A percentile compares a stretch with the other conserved stretches of the same genome.
Evolutionary conservation across 2,888 invertebrate genomes (phyloP).

Genomic region (Selenia dentaria): DNA sequence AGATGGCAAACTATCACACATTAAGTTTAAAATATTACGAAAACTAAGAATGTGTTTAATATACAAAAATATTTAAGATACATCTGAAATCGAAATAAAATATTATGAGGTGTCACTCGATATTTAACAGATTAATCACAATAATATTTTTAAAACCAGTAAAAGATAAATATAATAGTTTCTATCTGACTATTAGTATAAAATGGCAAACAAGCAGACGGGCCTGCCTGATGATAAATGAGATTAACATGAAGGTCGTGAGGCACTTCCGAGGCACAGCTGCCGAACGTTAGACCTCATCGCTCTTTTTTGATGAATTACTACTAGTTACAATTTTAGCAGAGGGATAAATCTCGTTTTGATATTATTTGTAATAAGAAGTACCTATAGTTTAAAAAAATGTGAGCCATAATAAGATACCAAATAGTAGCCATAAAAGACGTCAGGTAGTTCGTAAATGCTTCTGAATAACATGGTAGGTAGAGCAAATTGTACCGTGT

Average conservation of each 20-base stretch:
- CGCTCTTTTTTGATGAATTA: slow-evolving; percentile 2
- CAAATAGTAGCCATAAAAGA: no score
- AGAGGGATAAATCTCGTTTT: neutral
- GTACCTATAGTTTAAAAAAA: no score
- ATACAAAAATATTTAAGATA: no score
- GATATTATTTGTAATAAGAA: neutral
- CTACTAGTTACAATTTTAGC: neutral
- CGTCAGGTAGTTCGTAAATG: neutral
- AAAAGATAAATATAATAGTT: no score
- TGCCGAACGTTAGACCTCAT: slow-evolving; percentile 4
- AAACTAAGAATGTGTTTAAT: no score
- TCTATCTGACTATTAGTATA: slow-evolving; percentile 20
- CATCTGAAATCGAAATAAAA: no score
- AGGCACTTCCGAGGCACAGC: slow-evolving; percentile 25
- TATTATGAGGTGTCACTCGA: no score
- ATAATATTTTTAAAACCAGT: no score
- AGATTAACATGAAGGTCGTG: slow-evolving; percentile 24
- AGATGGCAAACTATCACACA: no score
- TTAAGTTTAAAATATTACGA: no score
- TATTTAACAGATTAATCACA: no score
- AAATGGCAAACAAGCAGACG: slow-evolving; percentile 24
- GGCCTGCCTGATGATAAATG: slow-evolving; percentile 23
- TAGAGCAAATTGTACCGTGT: neutral
- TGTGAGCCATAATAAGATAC: no score
- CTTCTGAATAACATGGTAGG: neutral